These are phyloP conservation scores for Ecdyonurus torrentis DNA, from an alignment of 2,888 invertebrate species.

Conservation along the genomic window DNA sequence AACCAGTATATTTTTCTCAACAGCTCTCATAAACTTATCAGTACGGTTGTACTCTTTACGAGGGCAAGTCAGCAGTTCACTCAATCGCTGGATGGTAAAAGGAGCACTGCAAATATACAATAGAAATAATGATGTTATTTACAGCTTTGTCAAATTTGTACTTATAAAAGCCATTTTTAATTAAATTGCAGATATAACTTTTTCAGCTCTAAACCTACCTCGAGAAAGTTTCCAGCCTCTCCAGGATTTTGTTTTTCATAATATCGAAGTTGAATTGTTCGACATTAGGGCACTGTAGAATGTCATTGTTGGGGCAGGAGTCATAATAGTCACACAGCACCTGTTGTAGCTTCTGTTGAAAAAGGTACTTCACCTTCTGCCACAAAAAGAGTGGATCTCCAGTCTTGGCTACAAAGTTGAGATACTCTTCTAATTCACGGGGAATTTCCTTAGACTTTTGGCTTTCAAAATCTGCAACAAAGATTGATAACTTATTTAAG, in stretches of 20 bases:
- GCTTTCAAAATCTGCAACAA: conserved; percentile 10
- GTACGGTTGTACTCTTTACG: conserved; percentile 87
- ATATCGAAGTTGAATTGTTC: conserved; percentile 80
- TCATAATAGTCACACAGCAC: conserved; percentile 81
- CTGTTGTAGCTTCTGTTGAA: conserved; percentile 68
- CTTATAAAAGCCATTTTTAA: background rate
- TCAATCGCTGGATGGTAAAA: conserved; percentile 89
- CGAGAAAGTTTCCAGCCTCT: conserved; percentile 61
- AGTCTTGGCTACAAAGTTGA: conserved; percentile 79
- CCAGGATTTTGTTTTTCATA: conserved; percentile 67
- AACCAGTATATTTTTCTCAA: conserved; percentile 88
- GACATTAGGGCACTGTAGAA: conserved; percentile 55
- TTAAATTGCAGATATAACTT: background rate
- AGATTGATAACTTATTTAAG: too few relatives aligned
- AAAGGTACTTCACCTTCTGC: conserved; percentile 71
- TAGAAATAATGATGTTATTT: too few relatives aligned
- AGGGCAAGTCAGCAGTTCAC: conserved; percentile 82
- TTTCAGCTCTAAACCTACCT: conserved; percentile 6
- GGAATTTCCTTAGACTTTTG: conserved; percentile 65
- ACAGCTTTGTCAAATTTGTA: too few relatives aligned
- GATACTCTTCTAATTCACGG: conserved; percentile 73
- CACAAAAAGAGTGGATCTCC: conserved; percentile 90
- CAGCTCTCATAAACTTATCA: conserved; percentile 91
- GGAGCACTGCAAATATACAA: conserved; percentile 87
- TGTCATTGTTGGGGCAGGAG: conserved; percentile 31